Base-by-base conservation (phyloP, 92 coral and sea anemone genomes). In the Scolanthus callimorphus region DNA sequence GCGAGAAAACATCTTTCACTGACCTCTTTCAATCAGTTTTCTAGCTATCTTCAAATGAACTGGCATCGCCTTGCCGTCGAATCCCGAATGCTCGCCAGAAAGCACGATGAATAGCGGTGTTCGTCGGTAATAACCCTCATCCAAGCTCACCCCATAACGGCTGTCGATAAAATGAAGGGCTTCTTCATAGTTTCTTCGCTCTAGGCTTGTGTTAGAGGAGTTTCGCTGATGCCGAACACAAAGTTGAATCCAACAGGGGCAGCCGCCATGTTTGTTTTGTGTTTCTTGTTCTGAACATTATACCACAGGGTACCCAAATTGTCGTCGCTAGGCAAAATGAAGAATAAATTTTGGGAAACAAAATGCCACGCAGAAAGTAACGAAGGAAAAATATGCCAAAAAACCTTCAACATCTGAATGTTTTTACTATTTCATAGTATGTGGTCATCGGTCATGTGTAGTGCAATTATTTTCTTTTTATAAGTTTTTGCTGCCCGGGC, bases 101-200 rank as follows among this genome's bases (percentile, higher is more conserved):
- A 86, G 80, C 57, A 86, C 95, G 30, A 86, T 86, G 25, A 63
- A 86, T 1, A 86, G 64, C 13, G 95, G 95, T 0, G 81, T 86
- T 39, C 95, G 71, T 25, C 85, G 89, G 31, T 82, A 86, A 52
- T 69, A 77, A 41, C 95, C 95, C 30, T 86, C 89, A 51, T 86
- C 90, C 20, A 86, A 56, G 41, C 90, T 71, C 53, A 74, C 78
- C 21, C 95, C 95, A 52, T 77, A 82, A 8, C 79, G 78, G 38
- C 77, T 77, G 34, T 82, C 74, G n/a, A 86, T 85, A 51, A 47
- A 72, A 12, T 77, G 85, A 15, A 86, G 52, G 20, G 95, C 95
- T 57, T 86, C 82, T 6, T 71, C 77, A 38, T 67, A 86, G 68
- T 84, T 69, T 59, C 88, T 56, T 34, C 65, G 70, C 57, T 86